Base-by-base conservation (phyloP, 2,888 invertebrate genomes). In the Lampropteryx suffumata region DNA sequence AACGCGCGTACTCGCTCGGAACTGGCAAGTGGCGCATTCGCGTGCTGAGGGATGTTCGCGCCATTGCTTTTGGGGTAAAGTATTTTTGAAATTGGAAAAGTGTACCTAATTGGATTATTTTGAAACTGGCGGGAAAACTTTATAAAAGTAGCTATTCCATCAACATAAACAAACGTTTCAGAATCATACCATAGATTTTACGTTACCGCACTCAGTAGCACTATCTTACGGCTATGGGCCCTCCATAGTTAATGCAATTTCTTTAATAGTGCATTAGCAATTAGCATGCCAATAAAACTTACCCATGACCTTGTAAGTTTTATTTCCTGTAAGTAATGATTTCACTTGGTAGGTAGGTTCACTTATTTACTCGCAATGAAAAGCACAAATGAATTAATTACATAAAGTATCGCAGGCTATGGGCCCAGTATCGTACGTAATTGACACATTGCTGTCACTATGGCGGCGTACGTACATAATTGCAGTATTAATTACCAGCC, bases 81-180 rank as follows among this genome's bases (percentile, higher is more conserved):
- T 44, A 40, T 2, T 50, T 55, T 55, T 48, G 9, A 34, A 55
- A 49, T 42, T 49, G 27, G 36, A 46, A 40, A 27, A 32, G 17
- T 36, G 29, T 29, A 1, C 24, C 5, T 24, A 36, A 35, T 32
- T 14, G 36, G 30, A 30, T 21, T n/a, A n/a, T n/a, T n/a, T n/a
- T n/a, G 35, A 36, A 42, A 17, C 9, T 14, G 10, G 27, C 12
- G n/a, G 1, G 27, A 9, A 14, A 12, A 36, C 11, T 8, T 26
- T 12, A 12, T 12, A 36, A 36, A 36, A 14, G 21, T 21, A 21
- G 2, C 5, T 21, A 3, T 21, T 21, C 5, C 1, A 29, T 12
- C 24, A 21, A 10, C 17, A 9, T 2, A n/a, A 3, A 34, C 6
- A n/a, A n/a, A n/a, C n/a, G n/a, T n/a, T n/a, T n/a, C n/a, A n/a